A percentile compares a stretch with the other conserved stretches of the same genome.
Evolutionary conservation across 1,140 invertebrate genomes (phyloP).

Genomic region (Saxidomus purpurata): DNA sequence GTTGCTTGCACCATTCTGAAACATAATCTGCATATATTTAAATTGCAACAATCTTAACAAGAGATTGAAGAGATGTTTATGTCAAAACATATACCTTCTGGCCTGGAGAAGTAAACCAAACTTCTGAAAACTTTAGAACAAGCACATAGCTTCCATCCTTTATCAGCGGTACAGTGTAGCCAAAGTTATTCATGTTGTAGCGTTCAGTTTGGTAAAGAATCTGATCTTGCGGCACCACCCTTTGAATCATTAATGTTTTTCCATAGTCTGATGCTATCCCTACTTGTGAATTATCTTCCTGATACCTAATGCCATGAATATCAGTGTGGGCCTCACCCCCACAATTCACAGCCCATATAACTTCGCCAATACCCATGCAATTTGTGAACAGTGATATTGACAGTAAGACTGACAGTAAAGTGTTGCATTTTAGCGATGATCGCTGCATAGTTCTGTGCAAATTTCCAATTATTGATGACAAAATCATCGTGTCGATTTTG

Average conservation of each 20-base stretch:
- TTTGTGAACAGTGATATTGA: slow-evolving; percentile 58
- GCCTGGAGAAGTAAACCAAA: slow-evolving; percentile 86
- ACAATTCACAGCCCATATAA: slow-evolving; percentile 85
- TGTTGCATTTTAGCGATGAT: slow-evolving; percentile 45
- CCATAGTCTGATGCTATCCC: slow-evolving; percentile 86
- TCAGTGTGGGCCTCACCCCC: slow-evolving; percentile 85
- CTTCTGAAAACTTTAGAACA: slow-evolving; percentile 87
- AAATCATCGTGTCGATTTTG: slow-evolving; percentile 47
- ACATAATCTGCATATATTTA: too few relatives aligned
- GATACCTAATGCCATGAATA: slow-evolving; percentile 84
- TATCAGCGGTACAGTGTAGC: slow-evolving; percentile 85
- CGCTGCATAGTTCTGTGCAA: slow-evolving; percentile 33
- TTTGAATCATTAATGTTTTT: slow-evolving; percentile 83
- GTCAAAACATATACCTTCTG: too few relatives aligned
- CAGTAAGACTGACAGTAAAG: slow-evolving; percentile 30
- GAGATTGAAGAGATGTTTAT: too few relatives aligned
- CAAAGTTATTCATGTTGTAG: slow-evolving; percentile 85
- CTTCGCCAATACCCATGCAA: slow-evolving; percentile 79
- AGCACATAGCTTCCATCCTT: slow-evolving; percentile 86
- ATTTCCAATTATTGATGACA: slow-evolving; percentile 50
- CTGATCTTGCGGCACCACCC: slow-evolving; percentile 85
- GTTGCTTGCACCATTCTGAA: too few relatives aligned
- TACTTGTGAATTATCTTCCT: slow-evolving; percentile 79
- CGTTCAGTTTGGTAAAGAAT: slow-evolving; percentile 86
- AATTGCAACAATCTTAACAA: too few relatives aligned